These are phyloP conservation scores for Eulemur macaco DNA, from an alignment of 2,113 vertebrate species.

Conservation along the genomic window DNA sequence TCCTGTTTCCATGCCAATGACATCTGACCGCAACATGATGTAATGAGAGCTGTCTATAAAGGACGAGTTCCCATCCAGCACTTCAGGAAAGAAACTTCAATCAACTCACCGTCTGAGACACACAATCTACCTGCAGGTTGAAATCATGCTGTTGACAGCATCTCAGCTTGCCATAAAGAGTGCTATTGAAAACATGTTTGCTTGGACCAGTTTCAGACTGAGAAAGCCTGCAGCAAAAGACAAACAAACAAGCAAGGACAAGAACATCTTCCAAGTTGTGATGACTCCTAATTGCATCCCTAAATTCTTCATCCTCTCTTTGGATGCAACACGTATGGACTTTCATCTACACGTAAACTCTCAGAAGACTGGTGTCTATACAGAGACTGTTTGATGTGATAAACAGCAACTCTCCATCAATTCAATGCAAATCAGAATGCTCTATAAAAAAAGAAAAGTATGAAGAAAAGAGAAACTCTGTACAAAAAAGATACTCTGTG, in stretches of 20 bases:
- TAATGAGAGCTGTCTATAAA: slow-evolving; percentile 72
- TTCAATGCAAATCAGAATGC: slow-evolving; percentile 70
- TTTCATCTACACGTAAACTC: slow-evolving; percentile 61
- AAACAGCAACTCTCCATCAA: slow-evolving; percentile 39
- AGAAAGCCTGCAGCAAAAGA: slow-evolving; percentile 62
- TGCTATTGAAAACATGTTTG: slow-evolving; percentile 71
- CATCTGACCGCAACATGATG: slow-evolving; percentile 65
- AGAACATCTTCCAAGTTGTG: slow-evolving; percentile 78
- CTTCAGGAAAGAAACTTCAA: slow-evolving; percentile 64
- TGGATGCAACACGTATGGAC: slow-evolving; percentile 68
- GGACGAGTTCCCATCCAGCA: slow-evolving; percentile 46
- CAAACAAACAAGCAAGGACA: slow-evolving; percentile 62
- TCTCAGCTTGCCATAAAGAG: slow-evolving; percentile 64
- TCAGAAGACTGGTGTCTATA: background rate
- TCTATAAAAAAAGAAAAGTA: slow-evolving; percentile 32
- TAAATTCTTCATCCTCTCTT: slow-evolving; percentile 83
- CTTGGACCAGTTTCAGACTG: slow-evolving; percentile 70
- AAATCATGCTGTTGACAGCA: slow-evolving; percentile 72
- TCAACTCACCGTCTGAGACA: slow-evolving; percentile 46
- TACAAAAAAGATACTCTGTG: slow-evolving; percentile 63
- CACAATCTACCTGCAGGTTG: slow-evolving; percentile 18
- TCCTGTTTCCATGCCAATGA: slow-evolving; percentile 83
- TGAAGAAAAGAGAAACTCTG: slow-evolving; percentile 26
- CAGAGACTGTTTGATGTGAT: background rate
- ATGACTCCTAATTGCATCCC: slow-evolving; percentile 84